Conservation (phyloP, 2,888 invertebrate genomes). For the Parnassius smintheus region DNA sequence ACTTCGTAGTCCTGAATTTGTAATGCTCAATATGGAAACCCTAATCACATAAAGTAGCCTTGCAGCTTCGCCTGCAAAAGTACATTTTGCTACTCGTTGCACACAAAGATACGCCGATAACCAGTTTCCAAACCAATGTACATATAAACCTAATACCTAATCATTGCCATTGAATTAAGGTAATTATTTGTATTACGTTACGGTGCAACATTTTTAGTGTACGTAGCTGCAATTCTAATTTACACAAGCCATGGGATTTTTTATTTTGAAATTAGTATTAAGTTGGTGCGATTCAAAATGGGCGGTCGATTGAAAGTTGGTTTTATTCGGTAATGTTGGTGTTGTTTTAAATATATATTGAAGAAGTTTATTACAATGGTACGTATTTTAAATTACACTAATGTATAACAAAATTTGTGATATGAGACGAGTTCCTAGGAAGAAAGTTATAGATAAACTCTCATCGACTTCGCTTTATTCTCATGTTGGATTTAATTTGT, state of each 20-base stretch:
- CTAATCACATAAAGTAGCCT: constrained; percentile 34
- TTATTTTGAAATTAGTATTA: constrained; percentile 25
- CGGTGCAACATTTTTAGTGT: constrained; percentile 5
- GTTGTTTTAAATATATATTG: background rate
- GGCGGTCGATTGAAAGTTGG: constrained; percentile 30
- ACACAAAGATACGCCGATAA: constrained; percentile 37
- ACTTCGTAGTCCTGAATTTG: background rate
- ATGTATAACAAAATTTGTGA: background rate
- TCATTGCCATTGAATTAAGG: constrained; percentile 20
- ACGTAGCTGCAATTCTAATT: background rate
- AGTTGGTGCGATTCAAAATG: constrained; percentile 41
- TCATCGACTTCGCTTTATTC: too few relatives aligned
- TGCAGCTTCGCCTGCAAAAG: constrained; percentile 33
- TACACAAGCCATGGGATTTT: constrained; percentile 18
- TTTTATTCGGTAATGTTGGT: constrained; percentile 1
- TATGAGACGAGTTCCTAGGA: too few relatives aligned
- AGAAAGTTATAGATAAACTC: too few relatives aligned
- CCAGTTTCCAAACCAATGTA: constrained; percentile 28
- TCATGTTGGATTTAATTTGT: too few relatives aligned
- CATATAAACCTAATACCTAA: constrained; percentile 3
- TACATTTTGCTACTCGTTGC: constrained; percentile 31
- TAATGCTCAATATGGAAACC: constrained; percentile 12
- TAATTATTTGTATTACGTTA: constrained; percentile 18
- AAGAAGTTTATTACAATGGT: background rate
- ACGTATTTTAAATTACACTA: background rate